Base-by-base conservation (phyloP, 2,888 invertebrate species). In the Mycalesis mineus region DNA sequence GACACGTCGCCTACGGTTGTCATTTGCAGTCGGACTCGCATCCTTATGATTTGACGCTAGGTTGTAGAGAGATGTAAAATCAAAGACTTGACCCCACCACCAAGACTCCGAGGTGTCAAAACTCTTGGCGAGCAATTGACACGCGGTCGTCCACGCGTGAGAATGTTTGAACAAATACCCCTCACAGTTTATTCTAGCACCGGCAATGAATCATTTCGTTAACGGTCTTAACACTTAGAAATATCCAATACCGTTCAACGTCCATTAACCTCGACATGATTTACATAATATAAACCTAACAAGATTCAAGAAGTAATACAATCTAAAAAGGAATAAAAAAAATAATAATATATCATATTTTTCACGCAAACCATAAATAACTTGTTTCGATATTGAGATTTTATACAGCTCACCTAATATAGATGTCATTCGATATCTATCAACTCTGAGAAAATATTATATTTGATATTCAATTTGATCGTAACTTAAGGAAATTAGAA, bases 111-210 rank as follows among this genome's bases (percentile, higher is more conserved):
- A 86, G 82, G 84, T 88, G 87, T 88, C 85, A 84, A 82, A 85
- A 79, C 78, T 78, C 74, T 74, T 76, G 74, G 74, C 75, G 68
- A 75, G 78, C 80, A 80, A 84, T 80, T 83, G 85, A 87, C 85
- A 81, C 79, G 76, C 70, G 71, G 72, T 71, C 71, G 70, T 72
- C 72, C 75, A 80, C 79, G 82, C 87, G 88, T 88, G 88, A 87
- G 87, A 88, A 88, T 81, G 82, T 87, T 82, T 85, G 80, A 80
- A 86, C 85, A 88, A 87, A 84, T 79, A 85, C 75, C 78, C 76
- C 76, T 45, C 75, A 74, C 70, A 78, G 85, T 86, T 85, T 84
- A 80, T 85, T 82, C 82, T 83, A 80, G 83, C 78, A 72, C 78
- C 73, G 76, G 82, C 84, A 85, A 87, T 88, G 87, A 88, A 84